Evolutionary conservation across 2,888 invertebrate genomes (phyloP), one percentile per base, ranked within the genome.

Genomic region (Malacosoma neustria): DNA sequence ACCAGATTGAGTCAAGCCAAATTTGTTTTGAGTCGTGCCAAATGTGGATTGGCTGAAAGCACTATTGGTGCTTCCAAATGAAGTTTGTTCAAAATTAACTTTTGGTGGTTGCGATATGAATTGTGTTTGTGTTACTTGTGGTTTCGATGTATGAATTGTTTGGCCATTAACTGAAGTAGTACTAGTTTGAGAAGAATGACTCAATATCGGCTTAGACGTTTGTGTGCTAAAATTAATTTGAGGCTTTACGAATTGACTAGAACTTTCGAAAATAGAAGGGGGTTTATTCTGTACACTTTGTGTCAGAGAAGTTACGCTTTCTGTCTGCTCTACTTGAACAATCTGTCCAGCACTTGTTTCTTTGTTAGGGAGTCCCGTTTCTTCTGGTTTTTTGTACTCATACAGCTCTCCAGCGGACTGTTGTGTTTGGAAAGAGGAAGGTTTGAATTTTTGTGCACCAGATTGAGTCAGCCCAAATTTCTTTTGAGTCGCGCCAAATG

Each of bases 351-450:
- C n/a, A n/a, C n/a, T 22, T 7, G n/a, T n/a, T n/a, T n/a, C n/a
- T n/a, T n/a, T n/a, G n/a, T n/a, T n/a, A n/a, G n/a, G n/a, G n/a
- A n/a, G n/a, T n/a, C n/a, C n/a, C n/a, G 43, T 47, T 39, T 55
- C 48, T 5, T 45, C 50, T 14, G 70, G 72, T 34, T 69, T 71
- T 30, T 43, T 64, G 40, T 72, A 72, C 36, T 72, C 58, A 39
- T 72, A 72, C 30, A 71, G 49, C 50, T 67, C 61, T 12, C 66
- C 64, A 5, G 45, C 48, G 33, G 64, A 61, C 39, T 63, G 62
- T 30, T 60, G 61, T 29, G 44, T 53, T n/a, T 46, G 35, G n/a
- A 42, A 38, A 14, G 44, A 13, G 22, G 47, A 45, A 30, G 39
- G 30, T 13, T n/a, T n/a, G n/a, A n/a, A n/a, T n/a, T n/a, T n/a